Conservation (phyloP, 2,888 invertebrate species). For the Aphidius colemani region DNA sequence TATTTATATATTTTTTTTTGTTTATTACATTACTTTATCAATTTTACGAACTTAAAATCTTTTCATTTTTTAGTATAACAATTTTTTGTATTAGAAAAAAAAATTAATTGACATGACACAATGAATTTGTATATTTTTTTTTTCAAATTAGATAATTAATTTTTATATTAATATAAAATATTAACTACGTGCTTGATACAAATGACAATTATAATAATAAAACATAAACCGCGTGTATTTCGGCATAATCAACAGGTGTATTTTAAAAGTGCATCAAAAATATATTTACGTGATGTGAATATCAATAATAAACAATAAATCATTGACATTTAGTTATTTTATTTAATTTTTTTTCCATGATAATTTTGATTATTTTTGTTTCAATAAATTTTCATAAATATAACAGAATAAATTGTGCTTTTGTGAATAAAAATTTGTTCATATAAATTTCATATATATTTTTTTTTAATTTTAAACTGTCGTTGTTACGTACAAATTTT, state of each 20-base stretch:
- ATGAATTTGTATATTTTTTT: neutral
- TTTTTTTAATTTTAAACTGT: too few species aligned
- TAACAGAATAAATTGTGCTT: neutral
- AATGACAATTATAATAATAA: neutral
- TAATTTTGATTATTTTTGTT: neutral
- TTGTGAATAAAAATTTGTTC: too few species aligned
- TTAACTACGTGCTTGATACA: neutral
- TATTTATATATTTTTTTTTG: neutral
- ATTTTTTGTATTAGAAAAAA: too few species aligned
- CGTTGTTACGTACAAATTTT: too few species aligned
- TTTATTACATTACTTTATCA: neutral
- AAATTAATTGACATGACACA: neutral
- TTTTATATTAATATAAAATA: neutral
- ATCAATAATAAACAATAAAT: conserved; percentile 21
- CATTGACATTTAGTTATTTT: conserved; percentile 8
- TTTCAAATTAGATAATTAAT: conserved; percentile 16
- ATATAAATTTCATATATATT: too few species aligned
- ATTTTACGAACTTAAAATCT: too few species aligned
- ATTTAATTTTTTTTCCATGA: neutral
- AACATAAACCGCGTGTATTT: conserved; percentile 24
- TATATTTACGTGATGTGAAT: conserved; percentile 28
- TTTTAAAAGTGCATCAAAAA: conserved; percentile 40
- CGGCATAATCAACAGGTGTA: conserved; percentile 40
- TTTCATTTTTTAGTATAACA: too few species aligned
- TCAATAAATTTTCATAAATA: neutral